A percentile compares a stretch with the other conserved stretches of the same genome.
Evolutionary conservation across 2,113 vertebrate species (phyloP).

Genomic region (Anas platyrhynchos): DNA sequence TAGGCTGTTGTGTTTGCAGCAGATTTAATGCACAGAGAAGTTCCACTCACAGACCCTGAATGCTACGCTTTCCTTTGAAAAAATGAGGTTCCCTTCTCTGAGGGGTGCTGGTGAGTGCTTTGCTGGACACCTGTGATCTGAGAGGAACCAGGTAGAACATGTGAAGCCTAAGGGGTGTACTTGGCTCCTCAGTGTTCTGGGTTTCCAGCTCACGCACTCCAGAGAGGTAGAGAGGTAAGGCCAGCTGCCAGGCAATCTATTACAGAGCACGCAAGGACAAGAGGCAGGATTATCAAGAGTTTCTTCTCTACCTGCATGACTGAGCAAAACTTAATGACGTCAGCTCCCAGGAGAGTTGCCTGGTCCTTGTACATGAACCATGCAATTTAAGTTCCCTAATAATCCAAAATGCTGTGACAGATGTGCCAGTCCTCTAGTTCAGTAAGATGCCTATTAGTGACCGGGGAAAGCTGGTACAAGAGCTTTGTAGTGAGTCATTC

Average conservation of each 20-base stretch:
- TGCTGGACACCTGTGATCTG: background rate
- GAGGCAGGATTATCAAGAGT: background rate
- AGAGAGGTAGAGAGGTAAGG: background rate
- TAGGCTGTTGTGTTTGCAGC: background rate
- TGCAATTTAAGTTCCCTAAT: background rate
- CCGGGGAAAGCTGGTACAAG: background rate
- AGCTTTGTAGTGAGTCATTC: background rate
- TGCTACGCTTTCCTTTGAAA: background rate
- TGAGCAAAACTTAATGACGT: background rate
- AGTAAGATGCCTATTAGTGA: background rate
- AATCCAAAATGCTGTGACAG: fast-evolving
- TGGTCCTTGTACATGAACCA: background rate
- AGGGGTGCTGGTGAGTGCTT: background rate
- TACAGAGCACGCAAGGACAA: background rate
- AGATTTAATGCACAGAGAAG: background rate
- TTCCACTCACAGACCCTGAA: background rate
- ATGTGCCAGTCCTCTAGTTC: background rate
- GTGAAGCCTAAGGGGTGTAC: background rate
- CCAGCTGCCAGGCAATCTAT: background rate
- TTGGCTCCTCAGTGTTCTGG: background rate
- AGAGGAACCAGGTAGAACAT: background rate
- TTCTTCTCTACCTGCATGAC: background rate
- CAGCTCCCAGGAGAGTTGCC: background rate
- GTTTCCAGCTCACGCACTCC: background rate
- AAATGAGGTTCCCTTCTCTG: background rate